phyloP scores from a whole-genome alignment of 2,888 invertebrate species.

The Elysia crispata region DNA sequence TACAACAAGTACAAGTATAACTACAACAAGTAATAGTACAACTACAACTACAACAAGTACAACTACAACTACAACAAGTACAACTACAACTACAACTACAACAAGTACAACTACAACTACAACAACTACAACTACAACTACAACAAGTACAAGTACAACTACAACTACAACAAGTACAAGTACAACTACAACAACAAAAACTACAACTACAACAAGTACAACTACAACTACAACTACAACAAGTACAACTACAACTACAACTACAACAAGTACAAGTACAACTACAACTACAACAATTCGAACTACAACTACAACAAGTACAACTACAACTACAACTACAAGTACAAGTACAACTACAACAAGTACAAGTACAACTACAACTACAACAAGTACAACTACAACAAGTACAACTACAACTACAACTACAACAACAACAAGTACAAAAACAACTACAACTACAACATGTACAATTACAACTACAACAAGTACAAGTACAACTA shows the following conservation, averaged over 20 bases:
- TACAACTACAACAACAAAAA: too few species aligned
- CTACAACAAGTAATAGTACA: too few species aligned
- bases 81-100: background rate
- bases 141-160: background rate
- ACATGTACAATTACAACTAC: too few species aligned
- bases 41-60: too few species aligned
- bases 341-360: background rate
- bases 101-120: background rate
- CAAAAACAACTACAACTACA: too few species aligned
- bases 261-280: background rate
- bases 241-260: conserved; percentile 1
- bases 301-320: background rate
- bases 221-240: background rate
- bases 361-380: background rate
- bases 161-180: background rate
- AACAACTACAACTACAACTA: background rate
- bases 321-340: background rate
- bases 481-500: background rate
- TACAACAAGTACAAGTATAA: too few species aligned
- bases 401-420: background rate
- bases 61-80: background rate
- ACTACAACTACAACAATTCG: too few species aligned
- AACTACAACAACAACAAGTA: background rate
- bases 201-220: too few species aligned
- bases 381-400: background rate